Base-by-base conservation (phyloP, 2,797 vertebrate genomes). In the Xenentodon cancila region DNA sequence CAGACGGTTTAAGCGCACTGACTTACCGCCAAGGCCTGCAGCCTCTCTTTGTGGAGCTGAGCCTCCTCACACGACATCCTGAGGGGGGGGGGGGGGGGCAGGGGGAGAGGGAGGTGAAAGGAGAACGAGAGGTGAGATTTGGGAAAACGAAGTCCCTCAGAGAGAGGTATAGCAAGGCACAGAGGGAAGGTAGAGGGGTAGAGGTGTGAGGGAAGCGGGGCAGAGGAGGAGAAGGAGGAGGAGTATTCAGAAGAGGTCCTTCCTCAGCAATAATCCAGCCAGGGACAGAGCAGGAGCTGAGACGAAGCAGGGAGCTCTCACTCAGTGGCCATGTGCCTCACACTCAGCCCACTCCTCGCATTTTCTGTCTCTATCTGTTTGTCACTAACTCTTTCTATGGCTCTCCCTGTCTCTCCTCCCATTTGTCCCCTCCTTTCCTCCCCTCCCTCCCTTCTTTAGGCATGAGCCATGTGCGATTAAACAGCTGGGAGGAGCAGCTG, bases 41-140 rank as follows among this genome's bases (percentile, higher is more conserved):
- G 95, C 91, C 97, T 94, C 90, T 98, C 96, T 93, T 96, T 98
- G 92, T 98, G 97, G 93, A 98, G 92, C 90, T 97, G 95, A 76
- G 95, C 95, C 92, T 98, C 97, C 92, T 97, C 97, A 91, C 95
- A 96, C 95, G 96, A 96, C 97, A 99, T 99, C 95, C 97, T 98
- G 94, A 91, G 92, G 92, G 91, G 91, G 91, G 25, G 92, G 92
- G 91, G 91, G 91, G 25, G 25, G 75, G 76, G 73, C 76, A 80
- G 87, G 77, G 32, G 80, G 75, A 65, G 66, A 57, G 84, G 75
- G 70, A 58, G 61, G 74, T 55, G 65, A 84, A 74, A 85, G 77
- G 79, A 84, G 77, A 87, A 81, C 53, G 18, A 83, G 84, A 85
- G 63, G 80, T 88, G 81, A 89, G 87, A 85, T 37, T 61, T 61